phyloP scores from a whole-genome alignment of 2,888 invertebrate species.

The Lasioglossum malachurum region DNA sequence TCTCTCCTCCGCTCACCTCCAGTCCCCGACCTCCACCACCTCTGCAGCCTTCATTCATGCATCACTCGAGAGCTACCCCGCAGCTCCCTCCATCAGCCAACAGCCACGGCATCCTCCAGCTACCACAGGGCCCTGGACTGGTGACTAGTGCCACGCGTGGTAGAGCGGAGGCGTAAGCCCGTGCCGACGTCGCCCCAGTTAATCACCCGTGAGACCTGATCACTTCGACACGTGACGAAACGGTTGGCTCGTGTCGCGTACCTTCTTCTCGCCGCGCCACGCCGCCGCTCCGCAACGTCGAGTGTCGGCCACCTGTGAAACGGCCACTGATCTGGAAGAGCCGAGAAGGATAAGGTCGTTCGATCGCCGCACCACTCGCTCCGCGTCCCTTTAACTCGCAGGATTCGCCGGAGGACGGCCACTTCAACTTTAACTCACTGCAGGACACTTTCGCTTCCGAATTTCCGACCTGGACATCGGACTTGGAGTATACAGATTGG shows the following conservation, averaged over 20 bases:
- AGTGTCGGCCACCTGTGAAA: constrained; percentile 69
- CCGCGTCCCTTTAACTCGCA: neutral
- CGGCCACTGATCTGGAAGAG: constrained; percentile 68
- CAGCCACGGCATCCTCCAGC: constrained; percentile 39
- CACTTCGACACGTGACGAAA: constrained; percentile 71
- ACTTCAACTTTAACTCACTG: neutral
- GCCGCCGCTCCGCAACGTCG: constrained; percentile 24
- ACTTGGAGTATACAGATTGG: no score
- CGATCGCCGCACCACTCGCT: constrained; percentile 42
- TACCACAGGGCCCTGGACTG: constrained; percentile 16
- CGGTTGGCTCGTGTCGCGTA: constrained; percentile 31
- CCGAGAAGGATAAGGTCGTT: constrained; percentile 67
- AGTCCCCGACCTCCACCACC: constrained; percentile 45
- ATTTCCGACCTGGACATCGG: neutral
- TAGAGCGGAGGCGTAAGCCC: constrained; percentile 69
- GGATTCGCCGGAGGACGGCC: neutral
- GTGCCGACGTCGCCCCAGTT: constrained; percentile 65
- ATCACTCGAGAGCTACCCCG: constrained; percentile 64
- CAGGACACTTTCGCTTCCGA: neutral
- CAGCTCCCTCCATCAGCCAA: constrained; percentile 47
- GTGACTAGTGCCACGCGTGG: constrained; percentile 67
- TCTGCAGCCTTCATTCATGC: constrained; percentile 70
- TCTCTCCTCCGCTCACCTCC: constrained; percentile 28
- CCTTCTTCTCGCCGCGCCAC: neutral
- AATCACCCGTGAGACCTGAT: constrained; percentile 64